phyloP scores from a whole-genome alignment of 2,797 vertebrate genomes.

The Sebastes hopkinsi region DNA sequence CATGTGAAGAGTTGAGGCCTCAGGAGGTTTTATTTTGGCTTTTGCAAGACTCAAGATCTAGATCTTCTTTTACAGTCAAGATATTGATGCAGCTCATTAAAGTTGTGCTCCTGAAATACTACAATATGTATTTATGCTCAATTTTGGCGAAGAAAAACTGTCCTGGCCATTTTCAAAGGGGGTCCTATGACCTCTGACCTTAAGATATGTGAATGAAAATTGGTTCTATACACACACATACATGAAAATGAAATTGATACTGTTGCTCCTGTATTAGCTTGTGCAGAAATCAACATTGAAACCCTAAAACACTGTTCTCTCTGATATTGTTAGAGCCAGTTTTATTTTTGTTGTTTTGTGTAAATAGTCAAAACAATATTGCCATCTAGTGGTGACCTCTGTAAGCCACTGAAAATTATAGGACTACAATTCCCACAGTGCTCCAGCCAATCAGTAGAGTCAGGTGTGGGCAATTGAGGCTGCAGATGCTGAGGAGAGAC shows the following conservation, averaged over 20 bases:
- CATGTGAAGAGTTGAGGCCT: background rate
- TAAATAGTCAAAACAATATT: too few relatives aligned
- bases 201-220: too few relatives aligned
- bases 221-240: too few relatives aligned
- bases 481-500: fast-evolving
- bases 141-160: fast-evolving
- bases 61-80: background rate
- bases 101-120: background rate
- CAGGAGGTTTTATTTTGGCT: background rate
- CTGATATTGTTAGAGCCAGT: too few relatives aligned
- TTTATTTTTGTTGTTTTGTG: background rate
- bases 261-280: background rate
- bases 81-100: background rate
- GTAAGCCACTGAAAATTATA: too few relatives aligned
- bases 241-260: background rate
- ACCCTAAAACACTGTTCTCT: background rate
- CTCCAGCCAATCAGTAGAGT: too few relatives aligned
- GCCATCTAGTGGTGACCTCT: too few relatives aligned
- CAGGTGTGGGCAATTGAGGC: too few relatives aligned
- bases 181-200: too few relatives aligned
- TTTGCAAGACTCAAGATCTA: background rate
- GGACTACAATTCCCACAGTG: too few relatives aligned
- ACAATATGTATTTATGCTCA: background rate
- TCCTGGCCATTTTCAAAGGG: too few relatives aligned
- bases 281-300: background rate